Evolutionary conservation across 1,140 invertebrate genomes (phyloP).

Genomic region (Ladona fulva): DNA sequence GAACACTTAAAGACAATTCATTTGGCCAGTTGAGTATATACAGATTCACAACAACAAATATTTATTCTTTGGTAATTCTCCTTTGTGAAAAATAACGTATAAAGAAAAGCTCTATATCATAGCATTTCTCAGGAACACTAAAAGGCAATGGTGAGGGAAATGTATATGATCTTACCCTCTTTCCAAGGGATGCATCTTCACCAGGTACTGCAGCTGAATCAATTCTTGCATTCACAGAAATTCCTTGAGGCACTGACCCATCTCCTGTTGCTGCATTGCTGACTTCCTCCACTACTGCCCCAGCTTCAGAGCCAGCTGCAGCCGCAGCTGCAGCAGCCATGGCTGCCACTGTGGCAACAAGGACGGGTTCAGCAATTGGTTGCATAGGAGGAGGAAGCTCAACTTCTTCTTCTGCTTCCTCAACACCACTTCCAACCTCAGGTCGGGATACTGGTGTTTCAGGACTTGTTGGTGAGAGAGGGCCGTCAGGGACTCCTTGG

Average conservation of each 20-base stretch:
- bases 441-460: slow-evolving; percentile 20
- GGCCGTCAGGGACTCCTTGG: slow-evolving; percentile 25
- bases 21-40: too few species aligned
- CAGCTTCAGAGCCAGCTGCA: slow-evolving; percentile 40
- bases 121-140: too few species aligned
- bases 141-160: too few species aligned
- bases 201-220: slow-evolving; percentile 32
- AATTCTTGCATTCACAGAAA: background rate
- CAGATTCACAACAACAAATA: too few species aligned
- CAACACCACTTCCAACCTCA: slow-evolving; percentile 36
- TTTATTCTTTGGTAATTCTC: too few species aligned
- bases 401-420: slow-evolving; percentile 67
- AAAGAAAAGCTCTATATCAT: background rate
- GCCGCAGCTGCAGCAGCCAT: slow-evolving; percentile 41
- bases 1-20: too few species aligned
- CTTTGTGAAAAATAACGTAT: background rate
- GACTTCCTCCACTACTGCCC: background rate
- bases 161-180: slow-evolving; percentile 45
- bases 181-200: slow-evolving; percentile 51
- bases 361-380: slow-evolving; percentile 73
- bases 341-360: slow-evolving; percentile 44
- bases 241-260: background rate
- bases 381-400: slow-evolving; percentile 93
- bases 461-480: slow-evolving; percentile 21
- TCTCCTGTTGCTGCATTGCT: background rate